Percentiles rank a stretch among this genome's conserved stretches.
These are phyloP conservation scores for Pyrochroa serraticornis DNA, from an alignment of 2,888 invertebrate genomes.

Conservation along the genomic window DNA sequence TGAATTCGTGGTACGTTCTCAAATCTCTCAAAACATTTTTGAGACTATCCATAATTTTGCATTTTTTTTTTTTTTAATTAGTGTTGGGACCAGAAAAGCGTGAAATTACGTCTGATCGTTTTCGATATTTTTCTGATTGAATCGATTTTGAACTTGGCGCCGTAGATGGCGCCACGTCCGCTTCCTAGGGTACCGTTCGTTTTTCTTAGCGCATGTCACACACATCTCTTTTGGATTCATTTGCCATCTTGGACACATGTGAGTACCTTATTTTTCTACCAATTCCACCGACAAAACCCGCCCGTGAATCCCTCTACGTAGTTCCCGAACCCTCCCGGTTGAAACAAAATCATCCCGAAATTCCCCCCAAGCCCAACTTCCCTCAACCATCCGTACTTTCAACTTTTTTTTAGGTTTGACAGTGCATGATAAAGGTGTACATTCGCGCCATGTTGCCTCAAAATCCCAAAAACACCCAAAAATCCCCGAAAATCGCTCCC, in stretches of 20 bases:
- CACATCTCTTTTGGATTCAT: conserved; percentile 82
- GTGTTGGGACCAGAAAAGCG: too few species aligned
- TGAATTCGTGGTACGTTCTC: too few species aligned
- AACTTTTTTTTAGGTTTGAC: conserved; percentile 49
- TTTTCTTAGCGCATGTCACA: conserved; percentile 68
- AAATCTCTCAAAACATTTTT: too few species aligned
- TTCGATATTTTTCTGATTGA: too few species aligned
- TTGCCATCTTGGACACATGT: conserved; percentile 89
- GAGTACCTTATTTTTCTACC: conserved; percentile 64
- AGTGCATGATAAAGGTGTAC: conserved; percentile 56
- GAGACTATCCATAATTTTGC: too few species aligned
- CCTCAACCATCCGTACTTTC: conserved; percentile 1
- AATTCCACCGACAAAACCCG: background rate
- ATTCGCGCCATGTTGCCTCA: conserved; percentile 63
- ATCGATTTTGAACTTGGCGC: conserved; percentile 43
- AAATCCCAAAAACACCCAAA: conserved; percentile 36
- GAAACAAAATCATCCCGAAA: background rate
- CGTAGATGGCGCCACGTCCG: conserved; percentile 35
- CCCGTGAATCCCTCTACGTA: conserved; percentile 6
- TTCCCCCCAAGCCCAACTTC: conserved; percentile 1
- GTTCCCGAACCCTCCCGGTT: background rate
- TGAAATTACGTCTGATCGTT: too few species aligned
- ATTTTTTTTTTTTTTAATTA: too few species aligned
- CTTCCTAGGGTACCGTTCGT: conserved; percentile 41
- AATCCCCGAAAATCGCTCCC: conserved; percentile 7